Base-by-base conservation (phyloP, 1,140 invertebrate species). In the Phymastichus coffea region DNA sequence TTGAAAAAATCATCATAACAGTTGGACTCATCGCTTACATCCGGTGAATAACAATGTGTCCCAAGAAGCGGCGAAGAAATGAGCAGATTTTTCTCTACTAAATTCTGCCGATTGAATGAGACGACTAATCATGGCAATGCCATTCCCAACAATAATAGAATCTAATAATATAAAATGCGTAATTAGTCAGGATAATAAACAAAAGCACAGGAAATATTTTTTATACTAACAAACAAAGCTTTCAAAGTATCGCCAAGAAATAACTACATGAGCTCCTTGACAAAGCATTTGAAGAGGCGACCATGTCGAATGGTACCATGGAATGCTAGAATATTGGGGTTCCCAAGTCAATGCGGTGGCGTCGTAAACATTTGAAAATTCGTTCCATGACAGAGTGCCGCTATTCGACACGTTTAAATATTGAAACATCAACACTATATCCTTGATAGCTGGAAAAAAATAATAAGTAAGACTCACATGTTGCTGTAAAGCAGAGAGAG, bases 351-450 rank as follows among this genome's bases (percentile, higher is more conserved):
- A 79, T 54, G 85, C 85, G 30, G 83, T 80, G 10, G 85, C 83
- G 67, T 94, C 89, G 74, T 92, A 95, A 49, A 95, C 80, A 41
- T 84, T 83, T 38, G 88, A 84, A 76, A 95, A 94, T 78, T 94
- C 92, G 37, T 88, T 83, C 46, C 86, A 75, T 41, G 80, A 86
- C 8, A 95, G 72, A 4, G 77, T 77, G 2, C 90, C 90, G 28
- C 77, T 83, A 15, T 82, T 83, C 4, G 86, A 86, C 20, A 78
- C 75, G 72, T 94, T 92, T 66, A 94, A 78, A 61, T 89, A 85
- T 71, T 88, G 88, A 80, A 92, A 95, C 80, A 90, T 89, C 57
- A 95, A 78, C 64, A 93, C 85, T 17, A 89, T 83, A 72, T 95
- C 92, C 68, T 85, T 77, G n/a, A 83, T 82, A 63, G 82, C 91